A percentile compares a stretch with the other conserved stretches of the same genome.
Conservation (phyloP, 2,113 vertebrate species). For the Anoura caudifer region DNA sequence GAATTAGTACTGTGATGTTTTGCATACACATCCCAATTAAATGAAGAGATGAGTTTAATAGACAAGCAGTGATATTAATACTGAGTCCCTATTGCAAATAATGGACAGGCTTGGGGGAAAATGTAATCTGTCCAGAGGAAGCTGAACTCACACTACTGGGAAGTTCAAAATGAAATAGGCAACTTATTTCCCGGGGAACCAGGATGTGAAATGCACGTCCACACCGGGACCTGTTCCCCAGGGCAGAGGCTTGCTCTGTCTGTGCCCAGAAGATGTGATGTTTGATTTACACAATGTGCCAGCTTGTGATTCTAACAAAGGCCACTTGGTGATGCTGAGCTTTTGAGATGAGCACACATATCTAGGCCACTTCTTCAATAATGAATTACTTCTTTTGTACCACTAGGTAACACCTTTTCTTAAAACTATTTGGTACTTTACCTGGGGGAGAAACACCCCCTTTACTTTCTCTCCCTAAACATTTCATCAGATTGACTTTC, state of each 20-base stretch:
- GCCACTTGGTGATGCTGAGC: neutral
- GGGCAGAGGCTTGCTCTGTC: neutral
- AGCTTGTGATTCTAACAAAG: neutral
- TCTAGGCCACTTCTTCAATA: neutral
- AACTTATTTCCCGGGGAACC: conserved; percentile 23
- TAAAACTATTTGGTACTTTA: neutral
- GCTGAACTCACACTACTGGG: neutral
- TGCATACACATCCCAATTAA: conserved; percentile 1
- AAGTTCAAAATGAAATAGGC: neutral
- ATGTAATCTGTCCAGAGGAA: neutral
- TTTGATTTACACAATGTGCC: neutral
- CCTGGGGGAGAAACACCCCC: neutral
- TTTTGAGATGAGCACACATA: neutral
- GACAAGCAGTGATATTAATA: conserved; percentile 22
- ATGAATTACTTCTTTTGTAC: neutral
- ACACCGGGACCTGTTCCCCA: neutral
- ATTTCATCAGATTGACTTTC: neutral
- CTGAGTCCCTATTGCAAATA: neutral
- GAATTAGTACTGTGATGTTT: neutral
- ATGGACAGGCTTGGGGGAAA: neutral
- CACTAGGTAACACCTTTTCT: conserved; percentile 31
- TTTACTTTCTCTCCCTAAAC: neutral
- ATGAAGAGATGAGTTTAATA: conserved; percentile 17
- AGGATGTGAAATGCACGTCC: neutral
- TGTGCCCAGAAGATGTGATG: neutral